These are phyloP conservation scores for Sciaenops ocellatus DNA, from an alignment of 2,797 vertebrate species.

Conservation along the genomic window DNA sequence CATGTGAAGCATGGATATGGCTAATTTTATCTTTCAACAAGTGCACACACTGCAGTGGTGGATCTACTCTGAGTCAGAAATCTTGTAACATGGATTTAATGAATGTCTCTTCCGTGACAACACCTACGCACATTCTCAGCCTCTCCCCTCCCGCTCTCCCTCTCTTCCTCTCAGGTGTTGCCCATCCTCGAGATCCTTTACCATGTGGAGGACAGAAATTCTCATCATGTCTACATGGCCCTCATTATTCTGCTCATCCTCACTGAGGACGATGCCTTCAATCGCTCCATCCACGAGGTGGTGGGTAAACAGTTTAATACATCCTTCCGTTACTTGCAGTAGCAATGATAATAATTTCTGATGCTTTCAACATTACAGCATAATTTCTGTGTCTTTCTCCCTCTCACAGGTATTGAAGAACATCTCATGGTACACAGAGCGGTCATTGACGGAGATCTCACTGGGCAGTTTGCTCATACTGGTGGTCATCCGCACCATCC, in stretches of 20 bases:
- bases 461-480: conserved; percentile 97
- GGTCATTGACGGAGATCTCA: conserved; percentile 96
- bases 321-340: neutral
- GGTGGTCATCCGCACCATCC: conserved; percentile 98
- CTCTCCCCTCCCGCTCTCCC: conserved; percentile 4
- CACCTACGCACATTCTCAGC: neutral
- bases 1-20: neutral
- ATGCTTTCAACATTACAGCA: conserved; percentile 8
- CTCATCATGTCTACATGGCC: conserved; percentile 99
- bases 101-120: conserved; percentile 1
- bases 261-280: conserved; percentile 97
- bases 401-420: conserved; percentile 92
- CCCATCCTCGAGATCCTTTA: conserved; percentile 98
- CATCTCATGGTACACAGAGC: conserved; percentile 96
- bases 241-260: conserved; percentile 98
- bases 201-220: conserved; percentile 96
- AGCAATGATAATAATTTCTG: conserved; percentile 5
- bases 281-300: conserved; percentile 97
- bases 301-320: conserved; percentile 82
- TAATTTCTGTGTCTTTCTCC: conserved; percentile 32
- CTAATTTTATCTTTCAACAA: conserved; percentile 1
- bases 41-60: neutral
- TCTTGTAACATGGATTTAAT: conserved; percentile 10
- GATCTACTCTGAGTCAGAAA: neutral
- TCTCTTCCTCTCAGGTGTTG: conserved; percentile 87